Conservation (phyloP, 2,888 invertebrate species). For the Linyphia triangularis region DNA sequence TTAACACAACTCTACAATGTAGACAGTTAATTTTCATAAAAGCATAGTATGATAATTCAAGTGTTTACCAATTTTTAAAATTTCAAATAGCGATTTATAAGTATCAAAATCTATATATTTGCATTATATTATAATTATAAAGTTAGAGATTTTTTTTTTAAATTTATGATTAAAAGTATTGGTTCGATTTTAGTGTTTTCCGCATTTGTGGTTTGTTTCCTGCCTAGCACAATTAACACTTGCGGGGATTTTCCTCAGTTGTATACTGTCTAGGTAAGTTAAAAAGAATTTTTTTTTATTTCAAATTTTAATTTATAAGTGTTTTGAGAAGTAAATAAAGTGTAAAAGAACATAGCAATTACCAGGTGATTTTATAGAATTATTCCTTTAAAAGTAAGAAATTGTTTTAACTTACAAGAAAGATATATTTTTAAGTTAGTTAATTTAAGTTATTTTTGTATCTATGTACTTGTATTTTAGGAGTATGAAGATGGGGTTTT, state of each 20-base stretch:
- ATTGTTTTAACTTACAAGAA: background rate
- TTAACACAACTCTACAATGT: too few species aligned
- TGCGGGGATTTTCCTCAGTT: constrained; percentile 43
- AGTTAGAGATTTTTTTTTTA: background rate
- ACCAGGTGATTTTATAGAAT: background rate
- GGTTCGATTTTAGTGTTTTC: constrained; percentile 51
- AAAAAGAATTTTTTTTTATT: background rate
- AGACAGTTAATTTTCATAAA: too few species aligned
- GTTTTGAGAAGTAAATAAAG: background rate
- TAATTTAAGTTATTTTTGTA: background rate
- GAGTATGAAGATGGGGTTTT: constrained; percentile 28
- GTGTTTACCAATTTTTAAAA: too few species aligned
- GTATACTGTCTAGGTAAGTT: constrained; percentile 55
- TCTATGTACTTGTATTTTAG: constrained; percentile 12
- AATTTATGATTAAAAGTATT: background rate
- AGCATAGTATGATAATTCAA: too few species aligned
- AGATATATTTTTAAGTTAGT: background rate
- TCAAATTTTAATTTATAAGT: background rate
- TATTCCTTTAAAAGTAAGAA: background rate
- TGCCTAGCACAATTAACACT: constrained; percentile 64
- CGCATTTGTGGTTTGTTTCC: constrained; percentile 67
- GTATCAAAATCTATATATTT: too few species aligned
- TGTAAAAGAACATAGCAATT: background rate
- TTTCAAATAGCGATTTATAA: too few species aligned
- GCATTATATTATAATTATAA: too few species aligned